Conservation (phyloP, 2,113 vertebrate species). For the Sceloporus tristichus region DNA sequence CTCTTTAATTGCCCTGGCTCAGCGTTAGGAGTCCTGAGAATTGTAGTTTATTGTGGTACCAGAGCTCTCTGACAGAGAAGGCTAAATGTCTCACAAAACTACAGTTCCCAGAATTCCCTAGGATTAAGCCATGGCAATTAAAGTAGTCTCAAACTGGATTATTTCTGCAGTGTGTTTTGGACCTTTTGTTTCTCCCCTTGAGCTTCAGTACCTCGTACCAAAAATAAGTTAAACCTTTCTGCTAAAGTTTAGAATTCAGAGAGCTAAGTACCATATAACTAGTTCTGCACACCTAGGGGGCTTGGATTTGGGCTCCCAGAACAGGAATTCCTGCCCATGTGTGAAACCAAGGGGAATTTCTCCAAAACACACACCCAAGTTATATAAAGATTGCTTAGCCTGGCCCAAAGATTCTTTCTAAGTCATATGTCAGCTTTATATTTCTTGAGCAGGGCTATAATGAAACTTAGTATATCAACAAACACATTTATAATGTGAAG, state of each 20-base stretch:
- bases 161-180: no score
- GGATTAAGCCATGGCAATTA: no score
- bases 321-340: background rate
- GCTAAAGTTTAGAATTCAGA: background rate
- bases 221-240: background rate
- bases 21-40: no score
- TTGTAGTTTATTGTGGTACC: no score
- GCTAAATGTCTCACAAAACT: no score
- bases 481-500: background rate
- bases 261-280: background rate
- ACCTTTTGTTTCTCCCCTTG: background rate
- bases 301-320: background rate
- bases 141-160: no score
- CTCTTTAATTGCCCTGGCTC: no score
- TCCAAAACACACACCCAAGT: no score
- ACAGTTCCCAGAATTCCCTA: no score
- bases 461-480: background rate
- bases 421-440: background rate
- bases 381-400: no score
- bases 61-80: no score
- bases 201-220: background rate
- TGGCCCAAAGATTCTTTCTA: background rate
- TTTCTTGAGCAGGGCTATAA: background rate
- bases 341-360: no score
- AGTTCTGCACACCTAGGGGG: background rate